phyloP scores from a whole-genome alignment of 2,888 invertebrate genomes.

The Caenorhabditis virilis region DNA sequence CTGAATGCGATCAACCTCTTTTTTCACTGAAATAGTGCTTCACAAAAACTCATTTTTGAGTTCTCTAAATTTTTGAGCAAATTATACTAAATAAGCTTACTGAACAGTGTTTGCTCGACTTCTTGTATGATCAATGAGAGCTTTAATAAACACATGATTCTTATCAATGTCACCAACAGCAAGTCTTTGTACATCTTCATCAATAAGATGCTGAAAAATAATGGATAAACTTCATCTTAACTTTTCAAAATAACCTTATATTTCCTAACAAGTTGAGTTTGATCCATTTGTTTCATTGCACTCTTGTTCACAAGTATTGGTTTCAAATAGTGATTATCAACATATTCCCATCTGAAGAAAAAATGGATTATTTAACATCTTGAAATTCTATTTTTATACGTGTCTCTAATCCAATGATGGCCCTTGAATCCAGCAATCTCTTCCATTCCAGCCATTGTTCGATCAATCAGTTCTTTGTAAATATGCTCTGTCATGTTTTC shows the following conservation, averaged over 20 bases:
- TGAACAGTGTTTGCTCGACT: slow-evolving; percentile 40
- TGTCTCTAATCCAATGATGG: slow-evolving; percentile 63
- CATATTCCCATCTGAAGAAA: slow-evolving; percentile 35
- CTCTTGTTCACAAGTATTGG: slow-evolving; percentile 55
- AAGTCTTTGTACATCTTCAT: slow-evolving; percentile 34
- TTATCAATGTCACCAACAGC: slow-evolving; percentile 41
- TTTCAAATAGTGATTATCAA: slow-evolving; percentile 52
- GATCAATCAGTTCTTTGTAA: slow-evolving; percentile 60
- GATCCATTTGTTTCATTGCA: slow-evolving; percentile 53
- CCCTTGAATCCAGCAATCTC: slow-evolving; percentile 67
- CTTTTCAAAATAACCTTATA: slow-evolving; percentile 26
- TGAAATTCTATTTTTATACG: slow-evolving; percentile 6
- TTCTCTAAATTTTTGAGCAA: too few species aligned
- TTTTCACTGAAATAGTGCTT: too few species aligned
- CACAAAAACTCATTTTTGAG: too few species aligned
- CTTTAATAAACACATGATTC: slow-evolving; percentile 50
- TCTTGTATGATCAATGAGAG: slow-evolving; percentile 52
- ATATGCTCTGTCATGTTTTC: slow-evolving; percentile 96
- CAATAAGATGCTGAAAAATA: slow-evolving; percentile 24
- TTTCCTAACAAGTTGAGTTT: slow-evolving; percentile 58
- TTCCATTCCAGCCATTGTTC: slow-evolving; percentile 67
- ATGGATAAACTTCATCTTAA: neutral
- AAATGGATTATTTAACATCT: neutral
- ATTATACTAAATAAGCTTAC: slow-evolving; percentile 17
- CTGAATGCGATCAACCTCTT: too few species aligned